phyloP scores from a whole-genome alignment of 2,797 vertebrate genomes.

The Platalea minor region DNA sequence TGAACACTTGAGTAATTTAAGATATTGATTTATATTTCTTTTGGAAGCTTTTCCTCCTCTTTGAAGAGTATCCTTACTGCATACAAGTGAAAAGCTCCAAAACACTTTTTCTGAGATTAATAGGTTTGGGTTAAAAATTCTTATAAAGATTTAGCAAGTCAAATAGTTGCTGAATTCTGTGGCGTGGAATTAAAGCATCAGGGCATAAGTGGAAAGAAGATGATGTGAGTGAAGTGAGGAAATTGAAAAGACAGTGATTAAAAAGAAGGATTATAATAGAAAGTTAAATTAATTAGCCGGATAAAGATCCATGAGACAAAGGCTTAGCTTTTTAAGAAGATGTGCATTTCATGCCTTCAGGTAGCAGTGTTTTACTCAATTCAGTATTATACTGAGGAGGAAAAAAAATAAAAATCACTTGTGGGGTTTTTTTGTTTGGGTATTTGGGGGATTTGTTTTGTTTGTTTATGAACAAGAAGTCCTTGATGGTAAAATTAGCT shows the following conservation, averaged over 20 bases:
- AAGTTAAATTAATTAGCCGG: background rate
- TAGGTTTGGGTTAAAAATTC: background rate
- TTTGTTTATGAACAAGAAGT: background rate
- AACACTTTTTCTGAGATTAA: constrained; percentile 18
- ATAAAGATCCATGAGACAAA: background rate
- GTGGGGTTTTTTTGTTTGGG: rapidly evolving
- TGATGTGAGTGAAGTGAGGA: background rate
- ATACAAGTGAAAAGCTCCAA: background rate
- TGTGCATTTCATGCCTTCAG: background rate
- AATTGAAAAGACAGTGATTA: background rate
- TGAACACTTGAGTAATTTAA: constrained; percentile 41
- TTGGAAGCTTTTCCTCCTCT: background rate
- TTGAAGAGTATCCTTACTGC: background rate
- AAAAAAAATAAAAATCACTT: rapidly evolving
- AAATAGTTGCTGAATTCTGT: constrained; percentile 10
- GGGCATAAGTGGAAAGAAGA: background rate
- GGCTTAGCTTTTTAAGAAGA: background rate
- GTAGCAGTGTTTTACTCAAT: background rate
- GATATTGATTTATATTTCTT: constrained; percentile 41
- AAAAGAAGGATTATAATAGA: background rate
- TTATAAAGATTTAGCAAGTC: constrained; percentile 7
- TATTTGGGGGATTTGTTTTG: background rate
- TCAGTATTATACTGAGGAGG: background rate
- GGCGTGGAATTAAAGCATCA: background rate
- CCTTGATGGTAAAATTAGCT: background rate